Percentiles rank a stretch among this genome's conserved stretches.
Evolutionary conservation across 2,797 vertebrate species (phyloP).

Genomic region (Arremon aurantiirostris): DNA sequence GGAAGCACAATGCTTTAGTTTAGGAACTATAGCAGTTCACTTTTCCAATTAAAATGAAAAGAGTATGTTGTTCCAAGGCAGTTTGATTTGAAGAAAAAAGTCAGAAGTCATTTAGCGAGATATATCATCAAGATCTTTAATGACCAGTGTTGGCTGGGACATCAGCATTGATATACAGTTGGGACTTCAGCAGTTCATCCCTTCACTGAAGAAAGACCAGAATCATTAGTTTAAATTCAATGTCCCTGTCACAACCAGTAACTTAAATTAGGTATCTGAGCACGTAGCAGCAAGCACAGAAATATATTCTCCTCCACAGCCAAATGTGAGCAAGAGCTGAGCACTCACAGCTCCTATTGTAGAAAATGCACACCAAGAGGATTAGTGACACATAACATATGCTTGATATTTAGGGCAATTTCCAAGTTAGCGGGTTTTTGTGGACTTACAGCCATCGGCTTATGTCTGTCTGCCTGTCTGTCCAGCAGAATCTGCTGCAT

Average conservation of each 20-base stretch:
- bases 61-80: not conserved
- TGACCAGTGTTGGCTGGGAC: not conserved
- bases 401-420: slow-evolving; percentile 3
- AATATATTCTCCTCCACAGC: not conserved
- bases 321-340: not conserved
- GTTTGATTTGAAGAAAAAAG: not conserved
- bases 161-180: not conserved
- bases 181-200: not conserved
- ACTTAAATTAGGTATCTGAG: slow-evolving; percentile 21
- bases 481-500: not conserved
- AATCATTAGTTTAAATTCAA: slow-evolving; percentile 21
- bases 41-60: not conserved
- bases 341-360: not conserved
- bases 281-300: not conserved
- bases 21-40: not conserved
- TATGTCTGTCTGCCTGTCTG: not conserved
- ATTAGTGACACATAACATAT: not conserved
- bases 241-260: slow-evolving; percentile 8
- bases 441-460: not conserved
- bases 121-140: not conserved
- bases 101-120: not conserved
- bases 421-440: not conserved
- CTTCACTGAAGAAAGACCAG: not conserved
- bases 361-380: slow-evolving; percentile 14
- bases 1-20: not conserved